Conservation (phyloP, 2,888 invertebrate genomes). For the Lithosia quadra region DNA sequence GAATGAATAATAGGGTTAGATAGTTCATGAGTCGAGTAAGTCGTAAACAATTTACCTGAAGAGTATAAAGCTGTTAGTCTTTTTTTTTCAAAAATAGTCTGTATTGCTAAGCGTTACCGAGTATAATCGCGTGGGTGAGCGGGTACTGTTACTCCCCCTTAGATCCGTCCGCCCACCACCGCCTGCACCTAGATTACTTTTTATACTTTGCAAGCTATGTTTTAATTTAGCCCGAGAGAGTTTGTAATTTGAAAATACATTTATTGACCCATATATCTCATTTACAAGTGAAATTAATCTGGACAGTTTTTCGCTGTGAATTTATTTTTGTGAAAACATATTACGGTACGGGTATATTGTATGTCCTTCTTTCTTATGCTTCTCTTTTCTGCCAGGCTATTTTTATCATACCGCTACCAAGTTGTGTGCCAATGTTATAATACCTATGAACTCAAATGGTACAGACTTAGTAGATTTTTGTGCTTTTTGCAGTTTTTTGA, state of each 20-base stretch:
- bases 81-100: conserved; percentile 7
- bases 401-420: no score
- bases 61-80: conserved; percentile 5
- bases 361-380: no score
- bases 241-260: conserved; percentile 12
- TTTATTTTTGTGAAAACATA: conserved; percentile 6
- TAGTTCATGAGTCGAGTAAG: conserved; percentile 16
- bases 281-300: conserved; percentile 21
- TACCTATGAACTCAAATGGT: neutral
- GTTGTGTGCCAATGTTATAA: no score
- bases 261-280: conserved; percentile 20
- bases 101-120: conserved; percentile 27
- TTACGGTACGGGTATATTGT: no score
- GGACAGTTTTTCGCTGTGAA: neutral
- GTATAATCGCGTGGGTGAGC: conserved; percentile 43
- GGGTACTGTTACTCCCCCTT: conserved; percentile 43
- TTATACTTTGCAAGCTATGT: conserved; percentile 42
- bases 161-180: conserved; percentile 55
- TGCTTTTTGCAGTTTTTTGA: no score
- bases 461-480: neutral
- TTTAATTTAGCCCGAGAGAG: conserved; percentile 33
- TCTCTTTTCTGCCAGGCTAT: no score
- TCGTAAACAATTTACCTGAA: conserved; percentile 14
- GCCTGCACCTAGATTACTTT: conserved; percentile 53
- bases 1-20: conserved; percentile 14